Evolutionary conservation across 1,140 invertebrate species (phyloP).

Genomic region (Pachyrhynchus sulphureomaculatus): DNA sequence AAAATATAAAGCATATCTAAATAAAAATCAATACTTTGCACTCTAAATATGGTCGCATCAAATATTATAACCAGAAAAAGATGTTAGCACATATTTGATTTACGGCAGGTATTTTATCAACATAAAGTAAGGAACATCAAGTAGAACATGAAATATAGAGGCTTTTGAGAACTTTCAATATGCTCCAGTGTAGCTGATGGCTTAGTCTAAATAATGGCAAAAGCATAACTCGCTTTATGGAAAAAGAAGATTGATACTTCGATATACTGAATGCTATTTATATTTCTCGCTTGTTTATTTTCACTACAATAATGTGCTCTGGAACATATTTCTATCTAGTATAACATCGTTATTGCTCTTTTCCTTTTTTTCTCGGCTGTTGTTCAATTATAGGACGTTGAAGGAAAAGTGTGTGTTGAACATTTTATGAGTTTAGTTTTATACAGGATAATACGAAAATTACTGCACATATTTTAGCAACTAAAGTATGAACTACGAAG

Average conservation of each 20-base stretch:
- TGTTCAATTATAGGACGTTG: too few relatives aligned
- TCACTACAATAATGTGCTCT: too few relatives aligned
- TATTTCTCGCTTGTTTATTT: too few relatives aligned
- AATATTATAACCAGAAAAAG: constrained; percentile 32
- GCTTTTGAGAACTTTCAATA: constrained; percentile 32
- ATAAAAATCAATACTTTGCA: constrained; percentile 23
- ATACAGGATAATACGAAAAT: too few relatives aligned
- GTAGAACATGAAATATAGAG: constrained; percentile 32
- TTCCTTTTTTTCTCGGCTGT: too few relatives aligned
- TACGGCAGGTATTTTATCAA: constrained; percentile 31
- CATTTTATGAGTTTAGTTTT: too few relatives aligned
- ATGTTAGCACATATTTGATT: constrained; percentile 30
- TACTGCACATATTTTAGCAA: too few relatives aligned
- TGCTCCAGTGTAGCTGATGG: constrained; percentile 24
- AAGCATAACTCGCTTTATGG: constrained; percentile 24
- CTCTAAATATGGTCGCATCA: constrained; percentile 16
- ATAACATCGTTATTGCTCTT: too few relatives aligned
- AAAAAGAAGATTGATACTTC: constrained; percentile 24
- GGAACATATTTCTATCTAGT: too few relatives aligned
- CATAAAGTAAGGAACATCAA: constrained; percentile 29
- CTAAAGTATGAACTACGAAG: too few relatives aligned
- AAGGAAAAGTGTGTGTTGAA: too few relatives aligned
- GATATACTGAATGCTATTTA: neutral
- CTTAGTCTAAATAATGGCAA: constrained; percentile 28
- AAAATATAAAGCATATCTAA: constrained; percentile 1